These are phyloP conservation scores for Diabrotica balteata DNA, from an alignment of 2,888 invertebrate genomes.

Conservation along the genomic window DNA sequence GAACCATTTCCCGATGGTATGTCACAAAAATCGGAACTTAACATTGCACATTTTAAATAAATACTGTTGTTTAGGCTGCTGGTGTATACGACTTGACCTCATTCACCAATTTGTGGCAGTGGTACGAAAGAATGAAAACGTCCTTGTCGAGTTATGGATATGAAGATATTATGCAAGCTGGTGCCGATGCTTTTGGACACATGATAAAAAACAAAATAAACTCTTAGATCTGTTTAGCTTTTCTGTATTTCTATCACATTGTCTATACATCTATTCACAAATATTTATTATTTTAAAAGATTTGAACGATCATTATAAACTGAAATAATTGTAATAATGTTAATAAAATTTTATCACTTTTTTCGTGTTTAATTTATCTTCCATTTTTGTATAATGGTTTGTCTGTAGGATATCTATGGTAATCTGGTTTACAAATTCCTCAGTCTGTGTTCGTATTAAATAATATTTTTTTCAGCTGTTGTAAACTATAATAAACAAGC, in stretches of 20 bases:
- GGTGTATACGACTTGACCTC: conserved; percentile 64
- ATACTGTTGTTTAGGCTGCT: conserved; percentile 46
- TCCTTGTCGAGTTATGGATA: conserved; percentile 72
- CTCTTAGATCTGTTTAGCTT: background rate
- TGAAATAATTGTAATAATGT: no score
- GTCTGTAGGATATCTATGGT: no score
- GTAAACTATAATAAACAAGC: no score
- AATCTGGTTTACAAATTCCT: no score
- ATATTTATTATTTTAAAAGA: no score
- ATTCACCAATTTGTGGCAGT: conserved; percentile 67
- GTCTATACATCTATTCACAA: no score
- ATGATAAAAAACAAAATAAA: conserved; percentile 59
- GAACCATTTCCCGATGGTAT: background rate
- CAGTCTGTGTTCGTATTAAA: no score
- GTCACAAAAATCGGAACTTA: background rate
- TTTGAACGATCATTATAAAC: no score
- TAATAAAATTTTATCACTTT: no score
- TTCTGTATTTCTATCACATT: background rate
- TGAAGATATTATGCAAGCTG: conserved; percentile 69
- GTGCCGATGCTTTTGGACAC: conserved; percentile 65
- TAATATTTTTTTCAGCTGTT: no score
- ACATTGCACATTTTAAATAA: background rate
- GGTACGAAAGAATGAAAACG: conserved; percentile 73
- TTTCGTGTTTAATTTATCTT: no score
- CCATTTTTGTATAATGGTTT: no score